phyloP scores from a whole-genome alignment of 2,888 invertebrate genomes.

The Notodonta dromedarius region DNA sequence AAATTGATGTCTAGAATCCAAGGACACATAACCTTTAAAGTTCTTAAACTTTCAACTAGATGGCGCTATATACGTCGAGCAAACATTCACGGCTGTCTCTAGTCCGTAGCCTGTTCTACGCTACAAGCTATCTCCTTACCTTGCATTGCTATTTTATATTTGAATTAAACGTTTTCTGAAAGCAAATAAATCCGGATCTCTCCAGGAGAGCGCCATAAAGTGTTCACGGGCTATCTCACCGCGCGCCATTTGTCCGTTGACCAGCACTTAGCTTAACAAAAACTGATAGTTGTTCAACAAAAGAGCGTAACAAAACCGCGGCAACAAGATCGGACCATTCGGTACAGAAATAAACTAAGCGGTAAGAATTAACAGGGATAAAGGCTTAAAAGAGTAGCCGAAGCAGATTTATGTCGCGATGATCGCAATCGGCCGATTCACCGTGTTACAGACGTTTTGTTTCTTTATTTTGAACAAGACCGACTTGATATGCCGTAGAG shows the following conservation, averaged over 20 bases:
- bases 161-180: conserved; percentile 40
- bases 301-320: conserved; percentile 73
- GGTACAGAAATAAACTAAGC: conserved; percentile 82
- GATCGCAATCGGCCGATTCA: conserved; percentile 80
- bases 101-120: not conserved
- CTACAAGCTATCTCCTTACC: not conserved
- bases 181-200: conserved; percentile 43
- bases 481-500: conserved; percentile 55
- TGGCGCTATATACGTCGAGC: conserved; percentile 26
- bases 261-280: conserved; percentile 83
- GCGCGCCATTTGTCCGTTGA: conserved; percentile 78
- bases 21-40: not conserved
- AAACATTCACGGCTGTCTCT: not conserved
- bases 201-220: conserved; percentile 37
- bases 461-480: conserved; percentile 62
- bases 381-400: conserved; percentile 84
- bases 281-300: conserved; percentile 83
- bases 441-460: conserved; percentile 71
- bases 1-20: not conserved
- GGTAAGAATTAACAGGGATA: conserved; percentile 83
- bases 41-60: conserved; percentile 25
- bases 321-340: conserved; percentile 79
- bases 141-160: conserved; percentile 29
- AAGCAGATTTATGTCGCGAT: conserved; percentile 82
- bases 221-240: conserved; percentile 62